A percentile compares a stretch with the other conserved stretches of the same genome.
Conservation (phyloP, 2,113 vertebrate species). For the Sterna hirundo region DNA sequence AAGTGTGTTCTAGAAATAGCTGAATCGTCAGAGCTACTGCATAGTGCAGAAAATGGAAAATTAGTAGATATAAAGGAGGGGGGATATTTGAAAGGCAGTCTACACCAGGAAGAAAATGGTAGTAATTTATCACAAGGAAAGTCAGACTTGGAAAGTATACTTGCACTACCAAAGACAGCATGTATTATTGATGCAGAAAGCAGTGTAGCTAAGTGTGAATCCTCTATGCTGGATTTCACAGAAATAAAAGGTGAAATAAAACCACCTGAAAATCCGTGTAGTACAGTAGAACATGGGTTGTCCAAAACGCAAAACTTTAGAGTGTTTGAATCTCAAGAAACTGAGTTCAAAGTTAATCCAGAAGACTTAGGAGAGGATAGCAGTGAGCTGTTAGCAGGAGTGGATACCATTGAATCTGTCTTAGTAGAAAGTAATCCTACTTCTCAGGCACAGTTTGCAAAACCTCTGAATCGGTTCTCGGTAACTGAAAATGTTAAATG, state of each 20-base stretch:
- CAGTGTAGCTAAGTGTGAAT: constrained; percentile 1
- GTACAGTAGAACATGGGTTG: not conserved
- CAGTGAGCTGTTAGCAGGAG: not conserved
- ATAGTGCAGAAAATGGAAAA: not conserved
- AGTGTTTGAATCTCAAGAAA: not conserved
- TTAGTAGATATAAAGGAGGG: not conserved
- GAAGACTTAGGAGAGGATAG: not conserved
- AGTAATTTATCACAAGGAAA: not conserved
- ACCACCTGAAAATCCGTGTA: not conserved
- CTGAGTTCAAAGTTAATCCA: not conserved
- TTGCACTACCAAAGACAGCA: not conserved
- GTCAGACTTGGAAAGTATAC: not conserved
- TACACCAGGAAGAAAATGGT: not conserved
- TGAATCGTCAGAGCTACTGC: not conserved
- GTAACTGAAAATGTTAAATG: not conserved
- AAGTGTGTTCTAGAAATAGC: not conserved
- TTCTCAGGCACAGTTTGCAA: not conserved
- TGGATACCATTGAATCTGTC: not conserved
- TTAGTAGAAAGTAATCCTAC: not conserved
- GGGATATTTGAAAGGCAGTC: not conserved
- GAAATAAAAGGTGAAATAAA: not conserved
- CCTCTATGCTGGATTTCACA: not conserved
- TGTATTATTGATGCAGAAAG: not conserved
- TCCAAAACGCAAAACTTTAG: not conserved
- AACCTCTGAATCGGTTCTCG: not conserved